These are phyloP conservation scores for Rhopalosiphum padi DNA, from an alignment of 1,140 invertebrate genomes.

Conservation along the genomic window DNA sequence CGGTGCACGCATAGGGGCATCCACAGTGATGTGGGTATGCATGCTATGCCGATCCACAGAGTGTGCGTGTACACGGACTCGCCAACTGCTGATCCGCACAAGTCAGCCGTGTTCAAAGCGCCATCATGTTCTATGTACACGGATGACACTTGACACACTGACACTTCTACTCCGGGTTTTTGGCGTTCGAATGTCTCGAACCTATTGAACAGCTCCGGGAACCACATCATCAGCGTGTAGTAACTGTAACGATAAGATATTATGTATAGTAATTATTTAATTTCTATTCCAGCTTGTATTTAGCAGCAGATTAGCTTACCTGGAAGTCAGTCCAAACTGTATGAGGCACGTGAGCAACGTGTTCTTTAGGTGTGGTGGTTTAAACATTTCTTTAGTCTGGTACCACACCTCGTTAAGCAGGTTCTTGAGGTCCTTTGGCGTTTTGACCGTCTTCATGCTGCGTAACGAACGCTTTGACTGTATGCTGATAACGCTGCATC, in stretches of 20 bases:
- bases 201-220: conserved; percentile 79
- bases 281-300: too few relatives aligned
- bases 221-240: conserved; percentile 84
- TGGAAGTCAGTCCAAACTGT: conserved; percentile 76
- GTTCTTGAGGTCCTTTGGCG: conserved; percentile 72
- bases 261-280: too few relatives aligned
- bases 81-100: conserved; percentile 69
- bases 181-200: conserved; percentile 75
- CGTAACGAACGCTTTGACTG: conserved; percentile 68
- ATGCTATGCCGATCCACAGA: conserved; percentile 75
- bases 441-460: conserved; percentile 68
- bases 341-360: conserved; percentile 76
- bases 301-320: conserved; percentile 63
- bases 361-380: conserved; percentile 73
- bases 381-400: conserved; percentile 73
- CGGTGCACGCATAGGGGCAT: conserved; percentile 75
- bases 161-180: conserved; percentile 69
- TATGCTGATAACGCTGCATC: conserved; percentile 70
- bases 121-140: conserved; percentile 61
- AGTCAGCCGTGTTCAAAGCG: conserved; percentile 63
- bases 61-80: conserved; percentile 75
- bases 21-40: conserved; percentile 76
- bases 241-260: conserved; percentile 67
- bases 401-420: conserved; percentile 72
- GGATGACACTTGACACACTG: conserved; percentile 75